Evolutionary conservation across 2,113 vertebrate genomes (phyloP).

Genomic region (Clarias batrachus): DNA sequence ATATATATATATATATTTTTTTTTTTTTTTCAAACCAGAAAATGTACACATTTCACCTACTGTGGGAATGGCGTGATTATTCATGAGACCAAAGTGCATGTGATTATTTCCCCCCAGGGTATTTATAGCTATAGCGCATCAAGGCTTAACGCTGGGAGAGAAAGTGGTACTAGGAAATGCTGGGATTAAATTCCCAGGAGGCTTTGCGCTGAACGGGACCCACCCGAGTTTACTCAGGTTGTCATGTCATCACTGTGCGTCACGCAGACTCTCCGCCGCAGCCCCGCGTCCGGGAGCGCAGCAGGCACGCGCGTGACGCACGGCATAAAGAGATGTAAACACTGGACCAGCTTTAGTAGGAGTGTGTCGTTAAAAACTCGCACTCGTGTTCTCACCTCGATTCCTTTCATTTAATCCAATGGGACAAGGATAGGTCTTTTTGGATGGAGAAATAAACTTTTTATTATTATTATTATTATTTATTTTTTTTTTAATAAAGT

Average conservation of each 20-base stretch:
- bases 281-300: not conserved
- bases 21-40: not conserved
- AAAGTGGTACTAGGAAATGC: not conserved
- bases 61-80: not conserved
- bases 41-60: not conserved
- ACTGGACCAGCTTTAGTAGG: not conserved
- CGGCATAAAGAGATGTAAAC: conserved; percentile 8
- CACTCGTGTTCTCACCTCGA: not conserved
- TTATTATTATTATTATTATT: too few relatives aligned
- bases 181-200: not conserved
- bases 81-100: not conserved
- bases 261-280: conserved; percentile 15
- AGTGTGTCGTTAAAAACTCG: not conserved
- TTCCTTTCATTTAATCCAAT: not conserved
- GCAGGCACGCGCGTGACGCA: conserved; percentile 12
- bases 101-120: not conserved
- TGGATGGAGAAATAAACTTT: not conserved
- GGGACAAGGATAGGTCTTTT: not conserved
- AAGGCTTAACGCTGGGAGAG: not conserved
- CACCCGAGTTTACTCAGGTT: not conserved
- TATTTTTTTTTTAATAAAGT: not conserved
- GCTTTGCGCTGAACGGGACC: not conserved
- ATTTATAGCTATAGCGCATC: not conserved
- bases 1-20: too few relatives aligned
- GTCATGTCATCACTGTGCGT: conserved; percentile 15